Percentiles rank a stretch among this genome's conserved stretches.
Conservation (phyloP, 2,888 invertebrate genomes). For the Perithous albicinctus region DNA sequence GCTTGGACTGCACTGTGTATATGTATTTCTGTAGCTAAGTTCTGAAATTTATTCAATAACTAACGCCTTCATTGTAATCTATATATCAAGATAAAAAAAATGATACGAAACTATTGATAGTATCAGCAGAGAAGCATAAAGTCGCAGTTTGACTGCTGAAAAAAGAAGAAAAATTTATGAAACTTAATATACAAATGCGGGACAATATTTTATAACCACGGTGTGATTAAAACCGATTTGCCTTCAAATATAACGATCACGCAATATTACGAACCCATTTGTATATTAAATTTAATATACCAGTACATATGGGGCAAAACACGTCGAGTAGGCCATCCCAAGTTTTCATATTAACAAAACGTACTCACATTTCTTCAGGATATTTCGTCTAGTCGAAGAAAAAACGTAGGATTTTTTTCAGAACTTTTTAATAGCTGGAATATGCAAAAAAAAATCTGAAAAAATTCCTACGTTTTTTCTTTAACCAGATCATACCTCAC, state of each 20-base stretch:
- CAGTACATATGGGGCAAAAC: too few species aligned
- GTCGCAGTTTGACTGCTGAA: constrained; percentile 39
- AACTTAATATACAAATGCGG: constrained; percentile 8
- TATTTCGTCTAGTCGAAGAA: too few species aligned
- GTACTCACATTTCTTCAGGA: too few species aligned
- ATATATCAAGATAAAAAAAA: constrained; percentile 28
- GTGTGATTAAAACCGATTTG: not conserved
- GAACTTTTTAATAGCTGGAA: too few species aligned
- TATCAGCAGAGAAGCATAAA: constrained; percentile 25
- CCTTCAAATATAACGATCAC: not conserved
- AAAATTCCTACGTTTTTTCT: too few species aligned
- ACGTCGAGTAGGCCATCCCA: too few species aligned
- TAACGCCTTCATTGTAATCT: constrained; percentile 16
- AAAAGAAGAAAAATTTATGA: not conserved
- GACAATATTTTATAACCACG: not conserved
- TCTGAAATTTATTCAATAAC: constrained; percentile 28
- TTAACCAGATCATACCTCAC: too few species aligned
- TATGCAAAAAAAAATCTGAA: too few species aligned
- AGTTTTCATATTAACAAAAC: too few species aligned
- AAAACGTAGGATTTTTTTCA: too few species aligned
- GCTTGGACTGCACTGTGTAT: constrained; percentile 3
- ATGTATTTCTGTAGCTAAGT: not conserved
- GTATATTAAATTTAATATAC: constrained; percentile 15
- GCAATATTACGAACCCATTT: not conserved
- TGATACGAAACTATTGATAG: constrained; percentile 14